phyloP scores from a whole-genome alignment of 2,888 invertebrate genomes.

The Arenicola marina region DNA sequence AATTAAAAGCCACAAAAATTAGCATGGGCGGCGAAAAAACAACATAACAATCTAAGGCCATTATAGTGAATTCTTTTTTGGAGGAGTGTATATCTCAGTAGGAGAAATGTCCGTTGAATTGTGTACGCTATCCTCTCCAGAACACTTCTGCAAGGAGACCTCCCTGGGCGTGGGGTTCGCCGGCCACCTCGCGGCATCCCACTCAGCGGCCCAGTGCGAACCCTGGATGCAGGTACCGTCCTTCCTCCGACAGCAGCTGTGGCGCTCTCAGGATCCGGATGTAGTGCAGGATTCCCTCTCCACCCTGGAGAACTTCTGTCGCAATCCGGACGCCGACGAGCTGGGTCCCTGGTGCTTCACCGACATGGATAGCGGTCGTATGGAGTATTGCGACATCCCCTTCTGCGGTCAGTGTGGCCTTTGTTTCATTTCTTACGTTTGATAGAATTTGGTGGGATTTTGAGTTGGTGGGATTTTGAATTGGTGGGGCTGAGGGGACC shows the following conservation, averaged over 20 bases:
- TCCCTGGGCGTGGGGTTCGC: slow-evolving; percentile 12
- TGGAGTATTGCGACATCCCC: slow-evolving; percentile 12
- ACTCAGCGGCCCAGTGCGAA: neutral
- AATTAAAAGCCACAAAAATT: too few species aligned
- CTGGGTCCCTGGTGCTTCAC: slow-evolving; percentile 11
- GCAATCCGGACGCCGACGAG: slow-evolving; percentile 10
- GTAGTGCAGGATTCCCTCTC: slow-evolving; percentile 3
- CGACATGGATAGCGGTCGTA: neutral
- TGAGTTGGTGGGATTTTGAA: too few species aligned
- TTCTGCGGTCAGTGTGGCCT: slow-evolving; percentile 6
- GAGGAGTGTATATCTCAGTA: too few species aligned
- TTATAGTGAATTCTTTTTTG: too few species aligned
- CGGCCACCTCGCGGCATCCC: neutral
- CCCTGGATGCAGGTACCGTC: neutral
- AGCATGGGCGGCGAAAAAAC: too few species aligned
- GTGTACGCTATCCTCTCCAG: slow-evolving; percentile 10
- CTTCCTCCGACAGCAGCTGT: slow-evolving; percentile 11
- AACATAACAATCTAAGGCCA: too few species aligned
- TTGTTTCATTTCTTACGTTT: too few species aligned
- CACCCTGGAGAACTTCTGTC: slow-evolving; percentile 17
- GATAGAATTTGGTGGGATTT: too few species aligned
- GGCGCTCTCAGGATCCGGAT: slow-evolving; percentile 14
- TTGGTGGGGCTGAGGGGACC: neutral
- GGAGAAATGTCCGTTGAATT: too few species aligned
- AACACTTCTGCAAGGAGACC: slow-evolving; percentile 13